These are phyloP conservation scores for Halocynthia roretzi DNA, from an alignment of 23 tunicate genomes.

Conservation along the genomic window DNA sequence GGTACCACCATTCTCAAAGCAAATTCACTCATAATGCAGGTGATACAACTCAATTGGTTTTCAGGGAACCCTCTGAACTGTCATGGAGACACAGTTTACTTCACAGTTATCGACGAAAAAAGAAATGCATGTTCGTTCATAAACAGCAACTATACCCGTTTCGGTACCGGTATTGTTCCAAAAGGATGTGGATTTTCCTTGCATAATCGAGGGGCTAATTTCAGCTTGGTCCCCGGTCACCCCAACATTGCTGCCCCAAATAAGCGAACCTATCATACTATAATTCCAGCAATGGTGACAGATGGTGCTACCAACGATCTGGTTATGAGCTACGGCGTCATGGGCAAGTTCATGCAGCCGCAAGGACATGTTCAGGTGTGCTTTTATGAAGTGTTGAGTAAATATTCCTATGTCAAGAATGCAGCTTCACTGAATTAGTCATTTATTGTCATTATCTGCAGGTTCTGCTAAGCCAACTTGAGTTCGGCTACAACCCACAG, in stretches of 20 bases:
- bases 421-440: not conserved
- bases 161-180: conserved; percentile 87
- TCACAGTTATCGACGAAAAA: conserved; percentile 75
- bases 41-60: not conserved
- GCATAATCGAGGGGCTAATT: conserved; percentile 76
- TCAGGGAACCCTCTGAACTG: conserved; percentile 37
- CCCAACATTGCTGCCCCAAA: conserved; percentile 53
- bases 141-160: conserved; percentile 77
- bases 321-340: conserved; percentile 82
- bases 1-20: no score
- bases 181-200: conserved; percentile 67
- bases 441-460: conserved; percentile 7
- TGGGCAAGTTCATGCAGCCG: conserved; percentile 98
- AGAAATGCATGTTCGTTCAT: conserved; percentile 84
- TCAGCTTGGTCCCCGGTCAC: conserved; percentile 52
- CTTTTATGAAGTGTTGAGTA: not conserved
- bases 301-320: conserved; percentile 51
- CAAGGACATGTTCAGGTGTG: conserved; percentile 94
- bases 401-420: not conserved
- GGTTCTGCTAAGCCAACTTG: conserved; percentile 76
- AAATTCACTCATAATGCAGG: not conserved
- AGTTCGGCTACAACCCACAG: conserved; percentile 86
- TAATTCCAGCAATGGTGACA: conserved; percentile 86
- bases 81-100: conserved; percentile 75
- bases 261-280: conserved; percentile 84